Evolutionary conservation across 2,888 invertebrate genomes (phyloP), one percentile per base, ranked within the genome.

Genomic region (Athrips mouffetella): DNA sequence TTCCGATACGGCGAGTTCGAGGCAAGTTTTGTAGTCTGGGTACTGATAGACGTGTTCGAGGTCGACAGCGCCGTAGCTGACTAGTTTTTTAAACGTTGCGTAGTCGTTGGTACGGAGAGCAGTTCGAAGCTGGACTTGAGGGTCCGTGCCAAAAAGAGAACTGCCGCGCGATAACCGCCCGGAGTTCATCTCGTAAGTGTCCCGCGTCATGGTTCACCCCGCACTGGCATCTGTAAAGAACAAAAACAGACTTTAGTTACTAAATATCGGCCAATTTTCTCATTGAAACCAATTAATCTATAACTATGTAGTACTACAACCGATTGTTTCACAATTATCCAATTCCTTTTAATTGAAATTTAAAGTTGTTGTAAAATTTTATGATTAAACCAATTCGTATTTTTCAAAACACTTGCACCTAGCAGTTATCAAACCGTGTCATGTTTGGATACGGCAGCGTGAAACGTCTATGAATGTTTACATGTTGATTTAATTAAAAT

Each of bases 11-110:
- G 92, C 91, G 10, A 91, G 70, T 56, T 92, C 91, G 13, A 92
- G 80, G 52, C 91, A 90, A 1, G 91, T 91, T 66, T 91, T 91
- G 55, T 90, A 80, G 54, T 90, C 86, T 1, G 91, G 91, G 52
- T 90, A 82, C 16, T 86, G 85, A 57, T 91, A 91, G 31, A 89
- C 81, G 60, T 89, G 67, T 60, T 91, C 89, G 2, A 91, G 65
- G 51, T 92, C 83, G 8, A 89, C 80, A 18, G 81, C 76, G 40
- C 87, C 84, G 52, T 80, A 80, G 50, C 73, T 67, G 18, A 91
- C 76, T 13, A 91, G 73, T 59, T 86, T 86, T 59, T 82, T 80
- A 62, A 91, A 90, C n/a, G 85, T 84, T 8, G 76, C 67, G 20
- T 73, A 73, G 58, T 91, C 89, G 57, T 90, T 89, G n/a, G 76